Evolutionary conservation across 2,113 vertebrate genomes (phyloP).

Genomic region (Stegastes partitus): DNA sequence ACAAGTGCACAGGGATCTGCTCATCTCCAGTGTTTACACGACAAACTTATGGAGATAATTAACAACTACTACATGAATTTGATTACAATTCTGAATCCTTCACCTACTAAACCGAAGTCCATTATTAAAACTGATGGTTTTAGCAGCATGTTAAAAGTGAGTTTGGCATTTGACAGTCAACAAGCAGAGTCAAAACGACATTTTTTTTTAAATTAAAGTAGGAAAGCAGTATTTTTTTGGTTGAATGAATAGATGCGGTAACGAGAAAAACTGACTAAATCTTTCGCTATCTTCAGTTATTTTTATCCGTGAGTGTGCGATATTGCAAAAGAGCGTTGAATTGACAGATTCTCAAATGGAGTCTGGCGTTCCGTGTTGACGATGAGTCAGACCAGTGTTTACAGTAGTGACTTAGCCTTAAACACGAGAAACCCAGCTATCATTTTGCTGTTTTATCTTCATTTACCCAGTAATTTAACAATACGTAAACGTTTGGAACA

Average conservation of each 20-base stretch:
- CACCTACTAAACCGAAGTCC: not conserved
- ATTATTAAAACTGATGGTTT: not conserved
- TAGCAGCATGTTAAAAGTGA: no score
- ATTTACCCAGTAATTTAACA: not conserved
- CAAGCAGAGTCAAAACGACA: not conserved
- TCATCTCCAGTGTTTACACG: not conserved
- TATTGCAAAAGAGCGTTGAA: not conserved
- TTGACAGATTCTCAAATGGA: not conserved
- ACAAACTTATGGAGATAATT: not conserved
- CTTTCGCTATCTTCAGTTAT: accelerated
- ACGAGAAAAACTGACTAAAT: not conserved
- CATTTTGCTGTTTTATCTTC: not conserved
- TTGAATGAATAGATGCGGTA: not conserved
- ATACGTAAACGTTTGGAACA: not conserved
- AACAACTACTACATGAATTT: not conserved
- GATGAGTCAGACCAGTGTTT: not conserved
- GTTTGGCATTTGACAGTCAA: not conserved
- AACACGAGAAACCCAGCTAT: not conserved
- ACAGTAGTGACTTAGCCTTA: not conserved
- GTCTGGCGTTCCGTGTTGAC: not conserved
- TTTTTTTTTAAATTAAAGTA: not conserved
- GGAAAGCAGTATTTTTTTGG: accelerated
- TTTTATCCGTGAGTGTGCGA: not conserved
- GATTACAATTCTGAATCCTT: no score
- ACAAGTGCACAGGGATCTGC: not conserved